Conservation (phyloP, 2,888 invertebrate genomes). For the Gasteruption jaculator region DNA sequence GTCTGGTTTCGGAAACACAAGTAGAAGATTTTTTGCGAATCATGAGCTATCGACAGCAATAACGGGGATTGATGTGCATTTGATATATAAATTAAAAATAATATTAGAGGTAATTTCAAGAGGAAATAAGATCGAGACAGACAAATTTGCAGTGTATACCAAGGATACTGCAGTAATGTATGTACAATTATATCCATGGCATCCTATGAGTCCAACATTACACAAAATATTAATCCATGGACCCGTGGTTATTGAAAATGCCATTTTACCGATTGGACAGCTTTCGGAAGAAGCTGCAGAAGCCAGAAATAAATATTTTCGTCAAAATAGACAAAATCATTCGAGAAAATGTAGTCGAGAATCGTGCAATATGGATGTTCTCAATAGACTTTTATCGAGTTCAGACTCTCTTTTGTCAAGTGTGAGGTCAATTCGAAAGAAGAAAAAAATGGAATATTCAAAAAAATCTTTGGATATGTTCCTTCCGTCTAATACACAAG, state of each 20-base stretch:
- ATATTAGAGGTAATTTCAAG: constrained; percentile 32
- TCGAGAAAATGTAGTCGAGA: constrained; percentile 28
- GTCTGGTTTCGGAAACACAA: constrained; percentile 26
- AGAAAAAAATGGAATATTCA: constrained; percentile 7
- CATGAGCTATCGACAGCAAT: constrained; percentile 32
- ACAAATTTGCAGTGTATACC: constrained; percentile 24
- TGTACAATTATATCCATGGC: constrained; percentile 34
- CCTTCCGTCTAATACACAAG: constrained; percentile 8
- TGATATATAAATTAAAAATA: constrained; percentile 33
- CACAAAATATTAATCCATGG: constrained; percentile 30
- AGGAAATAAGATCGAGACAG: constrained; percentile 18
- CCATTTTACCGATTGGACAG: constrained; percentile 31
- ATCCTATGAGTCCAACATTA: constrained; percentile 34
- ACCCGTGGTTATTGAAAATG: constrained; percentile 26
- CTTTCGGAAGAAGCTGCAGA: no score
- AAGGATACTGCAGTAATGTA: constrained; percentile 22
- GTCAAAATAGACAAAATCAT: constrained; percentile 22
- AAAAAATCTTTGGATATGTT: constrained; percentile 8
- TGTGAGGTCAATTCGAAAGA: constrained; percentile 47
- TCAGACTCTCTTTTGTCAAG: constrained; percentile 39
- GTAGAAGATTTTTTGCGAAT: constrained; percentile 36
- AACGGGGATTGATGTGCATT: constrained; percentile 31
- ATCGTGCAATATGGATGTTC: constrained; percentile 23
- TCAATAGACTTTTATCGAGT: constrained; percentile 26
- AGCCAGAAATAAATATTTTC: constrained; percentile 33